phyloP scores from a whole-genome alignment of 2,888 invertebrate genomes.

The Syritta pipiens region DNA sequence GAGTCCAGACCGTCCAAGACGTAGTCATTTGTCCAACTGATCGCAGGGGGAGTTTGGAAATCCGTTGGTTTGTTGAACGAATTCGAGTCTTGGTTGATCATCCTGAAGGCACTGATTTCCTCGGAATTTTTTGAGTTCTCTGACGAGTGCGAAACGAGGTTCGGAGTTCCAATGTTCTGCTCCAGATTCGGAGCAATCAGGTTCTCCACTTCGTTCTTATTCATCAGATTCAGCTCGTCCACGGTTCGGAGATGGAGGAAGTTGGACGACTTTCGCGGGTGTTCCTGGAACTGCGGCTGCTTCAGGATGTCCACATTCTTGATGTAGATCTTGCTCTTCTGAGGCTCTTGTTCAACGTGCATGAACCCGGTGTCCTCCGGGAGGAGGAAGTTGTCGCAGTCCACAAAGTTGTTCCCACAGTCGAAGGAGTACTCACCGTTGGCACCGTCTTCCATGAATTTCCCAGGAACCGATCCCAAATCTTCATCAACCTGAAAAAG shows the following conservation, averaged over 20 bases:
- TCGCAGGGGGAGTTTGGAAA: slow-evolving; percentile 37
- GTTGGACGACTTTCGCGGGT: slow-evolving; percentile 73
- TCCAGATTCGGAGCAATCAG: slow-evolving; percentile 76
- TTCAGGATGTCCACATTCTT: slow-evolving; percentile 76
- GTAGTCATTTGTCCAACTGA: slow-evolving; percentile 65
- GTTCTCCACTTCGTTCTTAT: slow-evolving; percentile 78
- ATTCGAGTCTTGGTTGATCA: slow-evolving; percentile 48
- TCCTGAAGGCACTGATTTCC: slow-evolving; percentile 38
- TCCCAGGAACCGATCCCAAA: slow-evolving; percentile 19
- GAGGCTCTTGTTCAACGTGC: slow-evolving; percentile 34
- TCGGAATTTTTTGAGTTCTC: slow-evolving; percentile 70
- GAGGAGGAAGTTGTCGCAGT: slow-evolving; percentile 47
- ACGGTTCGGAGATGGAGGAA: slow-evolving; percentile 77
- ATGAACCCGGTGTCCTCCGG: slow-evolving; percentile 51
- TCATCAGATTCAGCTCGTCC: slow-evolving; percentile 78
- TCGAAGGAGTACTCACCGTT: slow-evolving; percentile 51
- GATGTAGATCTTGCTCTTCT: slow-evolving; percentile 76
- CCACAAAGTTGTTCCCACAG: slow-evolving; percentile 52
- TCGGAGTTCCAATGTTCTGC: slow-evolving; percentile 56
- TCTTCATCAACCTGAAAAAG: slow-evolving; percentile 41
- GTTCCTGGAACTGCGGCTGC: slow-evolving; percentile 73
- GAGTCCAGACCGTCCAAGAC: slow-evolving; percentile 65
- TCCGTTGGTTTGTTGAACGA: slow-evolving; percentile 57
- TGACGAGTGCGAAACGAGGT: slow-evolving; percentile 55
- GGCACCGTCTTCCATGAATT: slow-evolving; percentile 36